Conservation (phyloP, 2,113 vertebrate species). For the Trogon melanurus region DNA sequence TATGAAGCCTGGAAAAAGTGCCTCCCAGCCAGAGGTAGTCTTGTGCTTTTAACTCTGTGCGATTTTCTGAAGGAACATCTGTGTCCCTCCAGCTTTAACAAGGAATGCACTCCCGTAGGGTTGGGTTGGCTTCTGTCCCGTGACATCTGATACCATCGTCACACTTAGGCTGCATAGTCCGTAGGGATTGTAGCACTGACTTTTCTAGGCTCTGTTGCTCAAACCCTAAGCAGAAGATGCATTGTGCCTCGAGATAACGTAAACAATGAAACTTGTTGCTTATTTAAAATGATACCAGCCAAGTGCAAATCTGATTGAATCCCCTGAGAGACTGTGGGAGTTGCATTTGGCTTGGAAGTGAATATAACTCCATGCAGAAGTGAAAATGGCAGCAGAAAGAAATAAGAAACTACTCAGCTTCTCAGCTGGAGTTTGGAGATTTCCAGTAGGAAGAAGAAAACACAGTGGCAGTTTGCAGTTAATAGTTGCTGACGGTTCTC, state of each 20-base stretch:
- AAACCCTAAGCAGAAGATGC: neutral
- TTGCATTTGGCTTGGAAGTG: neutral
- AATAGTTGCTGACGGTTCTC: neutral
- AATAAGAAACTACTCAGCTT: neutral
- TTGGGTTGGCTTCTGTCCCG: neutral
- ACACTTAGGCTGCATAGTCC: neutral
- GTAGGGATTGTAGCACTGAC: neutral
- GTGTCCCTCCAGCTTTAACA: neutral
- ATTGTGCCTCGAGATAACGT: neutral
- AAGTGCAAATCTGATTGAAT: neutral
- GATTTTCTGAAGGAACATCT: neutral
- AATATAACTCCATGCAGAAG: neutral
- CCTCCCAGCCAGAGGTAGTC: constrained; percentile 91
- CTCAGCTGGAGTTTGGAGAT: neutral
- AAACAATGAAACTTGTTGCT: neutral
- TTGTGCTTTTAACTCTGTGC: neutral
- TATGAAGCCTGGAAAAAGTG: constrained; percentile 99
- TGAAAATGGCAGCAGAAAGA: neutral
- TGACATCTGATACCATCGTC: neutral
- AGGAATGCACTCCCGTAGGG: neutral
- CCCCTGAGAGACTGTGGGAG: neutral
- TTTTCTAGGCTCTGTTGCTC: neutral
- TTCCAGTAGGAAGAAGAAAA: neutral
- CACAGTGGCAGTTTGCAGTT: neutral
- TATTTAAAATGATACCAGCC: neutral